Conservation (phyloP, 2,797 vertebrate genomes). For the Lepidocolaptes lacrymiger region DNA sequence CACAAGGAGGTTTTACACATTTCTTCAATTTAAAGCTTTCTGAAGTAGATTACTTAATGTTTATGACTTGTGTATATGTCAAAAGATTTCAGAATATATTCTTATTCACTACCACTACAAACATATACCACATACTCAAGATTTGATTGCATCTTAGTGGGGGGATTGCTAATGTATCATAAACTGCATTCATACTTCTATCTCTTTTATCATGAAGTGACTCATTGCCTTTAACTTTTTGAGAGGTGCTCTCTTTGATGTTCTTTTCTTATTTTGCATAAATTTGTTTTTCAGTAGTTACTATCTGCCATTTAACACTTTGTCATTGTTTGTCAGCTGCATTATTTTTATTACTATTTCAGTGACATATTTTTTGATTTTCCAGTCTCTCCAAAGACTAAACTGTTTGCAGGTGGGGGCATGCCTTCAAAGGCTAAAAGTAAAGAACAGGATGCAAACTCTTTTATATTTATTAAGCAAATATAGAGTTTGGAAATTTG, state of each 20-base stretch:
- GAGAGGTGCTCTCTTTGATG: conserved; percentile 58
- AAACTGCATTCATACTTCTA: conserved; percentile 54
- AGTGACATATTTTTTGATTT: conserved; percentile 44
- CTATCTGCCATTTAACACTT: conserved; percentile 49
- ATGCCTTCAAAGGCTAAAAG: conserved; percentile 29
- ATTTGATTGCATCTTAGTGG: conserved; percentile 15
- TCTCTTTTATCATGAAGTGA: conserved; percentile 54
- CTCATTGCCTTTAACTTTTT: conserved; percentile 57
- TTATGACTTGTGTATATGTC: conserved; percentile 29
- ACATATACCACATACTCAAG: neutral
- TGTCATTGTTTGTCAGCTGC: conserved; percentile 54
- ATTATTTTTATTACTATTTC: conserved; percentile 52
- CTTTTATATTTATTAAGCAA: conserved; percentile 32
- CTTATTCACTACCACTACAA: conserved; percentile 8
- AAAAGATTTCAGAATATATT: conserved; percentile 37
- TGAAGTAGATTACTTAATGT: conserved; percentile 35
- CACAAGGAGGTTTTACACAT: neutral
- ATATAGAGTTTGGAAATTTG: conserved; percentile 33
- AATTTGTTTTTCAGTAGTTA: conserved; percentile 51
- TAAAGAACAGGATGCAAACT: neutral
- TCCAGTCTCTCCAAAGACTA: neutral
- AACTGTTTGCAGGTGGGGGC: neutral
- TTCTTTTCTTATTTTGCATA: conserved; percentile 69
- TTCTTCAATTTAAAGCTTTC: conserved; percentile 25
- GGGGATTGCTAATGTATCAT: conserved; percentile 37